phyloP scores from a whole-genome alignment of 2,113 vertebrate species.

The Trichomycterus rosablanca region DNA sequence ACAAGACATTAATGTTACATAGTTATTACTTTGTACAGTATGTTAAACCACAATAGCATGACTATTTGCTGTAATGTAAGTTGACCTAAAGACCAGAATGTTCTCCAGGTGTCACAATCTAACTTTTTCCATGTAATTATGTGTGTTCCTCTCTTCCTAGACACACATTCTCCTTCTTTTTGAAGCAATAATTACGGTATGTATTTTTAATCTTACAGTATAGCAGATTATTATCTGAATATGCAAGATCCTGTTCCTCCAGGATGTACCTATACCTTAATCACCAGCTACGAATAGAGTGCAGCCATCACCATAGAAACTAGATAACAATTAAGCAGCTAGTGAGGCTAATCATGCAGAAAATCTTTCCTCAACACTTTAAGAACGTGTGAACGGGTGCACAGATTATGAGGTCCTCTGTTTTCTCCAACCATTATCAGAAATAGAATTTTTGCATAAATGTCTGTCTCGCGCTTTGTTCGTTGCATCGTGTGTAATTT shows the following conservation, averaged over 20 bases:
- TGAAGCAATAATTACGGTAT: not conserved
- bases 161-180: not conserved
- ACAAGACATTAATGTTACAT: too few species aligned
- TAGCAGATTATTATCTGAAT: not conserved
- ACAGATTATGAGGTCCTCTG: not conserved
- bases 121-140: too few species aligned
- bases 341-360: conserved; percentile 25
- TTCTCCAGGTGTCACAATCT: too few species aligned
- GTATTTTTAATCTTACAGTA: not conserved
- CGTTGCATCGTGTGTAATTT: not conserved
- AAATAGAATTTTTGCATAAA: conserved; percentile 2
- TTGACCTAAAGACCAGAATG: too few species aligned
- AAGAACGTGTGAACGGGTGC: not conserved
- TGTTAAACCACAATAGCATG: too few species aligned
- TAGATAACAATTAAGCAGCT: conserved; percentile 24
- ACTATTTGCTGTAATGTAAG: too few species aligned
- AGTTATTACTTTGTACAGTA: too few species aligned
- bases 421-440: not conserved
- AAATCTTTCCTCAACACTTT: conserved; percentile 30
- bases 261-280: not conserved
- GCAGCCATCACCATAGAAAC: conserved; percentile 40
- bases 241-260: not conserved
- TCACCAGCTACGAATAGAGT: not conserved
- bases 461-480: not conserved
- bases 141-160: too few species aligned